phyloP scores from a whole-genome alignment of 2,888 invertebrate genomes.

The Erebia palarica region DNA sequence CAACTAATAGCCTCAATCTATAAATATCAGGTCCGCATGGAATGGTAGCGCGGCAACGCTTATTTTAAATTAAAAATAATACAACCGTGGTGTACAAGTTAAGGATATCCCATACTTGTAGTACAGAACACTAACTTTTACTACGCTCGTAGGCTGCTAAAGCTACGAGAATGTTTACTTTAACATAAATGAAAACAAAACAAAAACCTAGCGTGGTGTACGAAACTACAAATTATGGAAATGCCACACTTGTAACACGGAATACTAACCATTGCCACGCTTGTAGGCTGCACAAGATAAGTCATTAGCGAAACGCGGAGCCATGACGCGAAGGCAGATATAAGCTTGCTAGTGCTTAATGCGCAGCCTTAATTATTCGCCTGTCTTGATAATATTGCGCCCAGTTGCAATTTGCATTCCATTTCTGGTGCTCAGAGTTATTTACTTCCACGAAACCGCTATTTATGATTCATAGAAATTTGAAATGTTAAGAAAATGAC shows the following conservation, averaged over 20 bases:
- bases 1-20: too few species aligned
- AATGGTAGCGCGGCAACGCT: too few species aligned
- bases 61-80: too few species aligned
- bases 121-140: background rate
- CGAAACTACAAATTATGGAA: slow-evolving; percentile 13
- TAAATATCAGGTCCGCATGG: too few species aligned
- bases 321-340: slow-evolving; percentile 27
- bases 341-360: slow-evolving; percentile 20
- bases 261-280: background rate
- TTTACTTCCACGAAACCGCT: background rate
- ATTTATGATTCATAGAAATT: slow-evolving; percentile 10
- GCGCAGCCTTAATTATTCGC: slow-evolving; percentile 25
- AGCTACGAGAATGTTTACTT: background rate
- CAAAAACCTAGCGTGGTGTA: background rate
- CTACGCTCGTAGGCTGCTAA: background rate
- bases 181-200: background rate
- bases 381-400: slow-evolving; percentile 25
- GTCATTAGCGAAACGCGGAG: slow-evolving; percentile 19
- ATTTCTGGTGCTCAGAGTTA: slow-evolving; percentile 1
- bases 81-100: background rate
- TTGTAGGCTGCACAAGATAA: slow-evolving; percentile 8
- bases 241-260: slow-evolving; percentile 6
- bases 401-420: slow-evolving; percentile 23
- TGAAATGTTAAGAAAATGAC: too few species aligned
- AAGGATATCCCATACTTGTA: slow-evolving; percentile 10